Evolutionary conservation across 2,888 invertebrate genomes (phyloP).

Genomic region (Hydrotaea cyrtoneurina): DNA sequence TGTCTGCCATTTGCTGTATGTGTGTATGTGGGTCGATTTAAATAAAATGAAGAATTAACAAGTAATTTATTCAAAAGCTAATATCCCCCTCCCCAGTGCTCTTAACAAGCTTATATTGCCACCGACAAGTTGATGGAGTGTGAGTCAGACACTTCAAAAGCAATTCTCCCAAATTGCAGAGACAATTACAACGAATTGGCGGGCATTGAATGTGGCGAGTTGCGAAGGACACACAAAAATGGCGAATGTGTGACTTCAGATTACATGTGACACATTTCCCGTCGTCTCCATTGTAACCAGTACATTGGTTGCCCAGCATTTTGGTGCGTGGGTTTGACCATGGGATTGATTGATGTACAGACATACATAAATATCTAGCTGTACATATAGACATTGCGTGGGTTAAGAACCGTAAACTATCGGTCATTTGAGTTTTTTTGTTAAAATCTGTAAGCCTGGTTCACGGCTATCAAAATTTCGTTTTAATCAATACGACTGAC

Average conservation of each 20-base stretch:
- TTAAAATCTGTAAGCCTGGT: no score
- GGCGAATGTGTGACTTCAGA: neutral
- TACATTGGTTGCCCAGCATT: no score
- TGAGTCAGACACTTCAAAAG: neutral
- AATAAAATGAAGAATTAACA: slow-evolving; percentile 50
- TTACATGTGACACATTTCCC: neutral
- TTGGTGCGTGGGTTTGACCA: no score
- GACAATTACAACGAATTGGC: neutral
- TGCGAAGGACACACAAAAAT: neutral
- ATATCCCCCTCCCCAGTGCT: neutral
- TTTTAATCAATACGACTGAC: no score
- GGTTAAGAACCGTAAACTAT: no score
- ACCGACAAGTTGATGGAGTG: neutral
- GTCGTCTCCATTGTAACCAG: neutral
- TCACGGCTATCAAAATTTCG: no score
- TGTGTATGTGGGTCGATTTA: slow-evolving; percentile 5
- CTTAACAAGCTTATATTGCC: neutral
- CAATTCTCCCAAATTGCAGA: neutral
- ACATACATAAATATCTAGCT: no score
- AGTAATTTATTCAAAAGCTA: slow-evolving; percentile 46
- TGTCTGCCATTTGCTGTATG: neutral
- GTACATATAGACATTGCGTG: no score
- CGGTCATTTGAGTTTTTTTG: no score
- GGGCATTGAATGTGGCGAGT: neutral
- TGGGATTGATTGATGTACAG: no score